Conservation (phyloP, 1,140 invertebrate genomes). For the Drosophila tropicalis region DNA sequence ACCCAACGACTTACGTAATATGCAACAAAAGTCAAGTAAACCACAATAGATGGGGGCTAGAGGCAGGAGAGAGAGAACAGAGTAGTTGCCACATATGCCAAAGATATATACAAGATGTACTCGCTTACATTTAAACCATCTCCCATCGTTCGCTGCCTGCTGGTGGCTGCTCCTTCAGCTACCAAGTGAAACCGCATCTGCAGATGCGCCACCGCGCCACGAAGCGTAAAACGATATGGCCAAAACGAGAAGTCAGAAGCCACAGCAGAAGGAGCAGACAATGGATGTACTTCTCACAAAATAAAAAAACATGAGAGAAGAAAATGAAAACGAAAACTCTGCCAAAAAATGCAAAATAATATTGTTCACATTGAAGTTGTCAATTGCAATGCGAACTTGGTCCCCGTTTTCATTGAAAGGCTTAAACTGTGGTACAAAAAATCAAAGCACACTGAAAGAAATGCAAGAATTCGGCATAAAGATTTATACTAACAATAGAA, state of each 20-base stretch:
- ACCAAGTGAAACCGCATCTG: slow-evolving; percentile 14
- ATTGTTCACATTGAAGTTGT: slow-evolving; percentile 66
- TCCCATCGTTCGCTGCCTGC: slow-evolving; percentile 3
- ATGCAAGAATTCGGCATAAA: too few relatives aligned
- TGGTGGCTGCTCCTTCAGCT: slow-evolving; percentile 25
- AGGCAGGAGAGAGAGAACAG: background rate
- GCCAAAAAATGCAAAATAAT: slow-evolving; percentile 71
- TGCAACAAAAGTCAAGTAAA: slow-evolving; percentile 69
- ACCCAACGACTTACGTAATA: slow-evolving; percentile 60
- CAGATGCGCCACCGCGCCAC: slow-evolving; percentile 11
- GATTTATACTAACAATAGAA: too few relatives aligned
- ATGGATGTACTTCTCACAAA: slow-evolving; percentile 14
- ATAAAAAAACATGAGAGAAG: slow-evolving; percentile 18
- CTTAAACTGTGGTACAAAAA: slow-evolving; percentile 40
- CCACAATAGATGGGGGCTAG: slow-evolving; percentile 45
- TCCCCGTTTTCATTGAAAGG: slow-evolving; percentile 45
- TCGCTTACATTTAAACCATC: slow-evolving; percentile 4
- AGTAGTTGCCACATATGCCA: slow-evolving; percentile 46
- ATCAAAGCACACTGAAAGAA: background rate
- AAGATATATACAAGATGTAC: slow-evolving; percentile 36
- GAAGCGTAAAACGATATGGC: slow-evolving; percentile 16
- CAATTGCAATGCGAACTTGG: slow-evolving; percentile 52
- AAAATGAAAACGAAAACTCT: background rate
- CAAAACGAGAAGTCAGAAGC: slow-evolving; percentile 21
- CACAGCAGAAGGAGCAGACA: slow-evolving; percentile 11